Conservation (phyloP, 2,888 invertebrate species). For the Limenitis camilla region DNA sequence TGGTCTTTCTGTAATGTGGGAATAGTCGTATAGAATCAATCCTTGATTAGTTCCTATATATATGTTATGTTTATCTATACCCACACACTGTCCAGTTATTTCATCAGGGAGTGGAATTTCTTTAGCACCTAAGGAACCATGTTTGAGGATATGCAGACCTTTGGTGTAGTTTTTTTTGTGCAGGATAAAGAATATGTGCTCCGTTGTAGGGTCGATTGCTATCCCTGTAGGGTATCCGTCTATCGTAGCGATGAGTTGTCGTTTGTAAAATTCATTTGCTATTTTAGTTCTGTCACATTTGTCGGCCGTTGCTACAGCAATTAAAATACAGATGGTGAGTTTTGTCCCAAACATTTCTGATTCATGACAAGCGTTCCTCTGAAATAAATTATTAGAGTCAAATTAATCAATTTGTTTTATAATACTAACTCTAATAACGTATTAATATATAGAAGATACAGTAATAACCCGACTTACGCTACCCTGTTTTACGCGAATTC, state of each 20-base stretch:
- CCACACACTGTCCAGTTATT: constrained; percentile 55
- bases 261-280: constrained; percentile 54
- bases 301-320: constrained; percentile 30
- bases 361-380: constrained; percentile 38
- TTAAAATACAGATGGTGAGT: constrained; percentile 22
- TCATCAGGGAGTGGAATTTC: constrained; percentile 57
- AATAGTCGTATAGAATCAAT: constrained; percentile 52
- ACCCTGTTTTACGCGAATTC: too few relatives aligned
- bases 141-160: constrained; percentile 56
- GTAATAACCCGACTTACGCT: too few relatives aligned
- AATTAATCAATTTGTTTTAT: too few relatives aligned
- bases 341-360: constrained; percentile 24
- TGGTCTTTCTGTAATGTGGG: constrained; percentile 55
- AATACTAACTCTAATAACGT: too few relatives aligned
- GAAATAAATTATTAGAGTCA: constrained; percentile 20
- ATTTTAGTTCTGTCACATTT: constrained; percentile 62
- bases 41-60: constrained; percentile 67
- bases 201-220: constrained; percentile 54
- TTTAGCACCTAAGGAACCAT: constrained; percentile 58
- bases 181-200: constrained; percentile 59
- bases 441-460: too few relatives aligned
- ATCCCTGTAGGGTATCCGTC: constrained; percentile 63
- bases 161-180: constrained; percentile 64
- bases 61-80: constrained; percentile 50
- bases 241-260: constrained; percentile 56